phyloP scores from a whole-genome alignment of 2,797 vertebrate genomes.

The Champsocephalus gunnari region DNA sequence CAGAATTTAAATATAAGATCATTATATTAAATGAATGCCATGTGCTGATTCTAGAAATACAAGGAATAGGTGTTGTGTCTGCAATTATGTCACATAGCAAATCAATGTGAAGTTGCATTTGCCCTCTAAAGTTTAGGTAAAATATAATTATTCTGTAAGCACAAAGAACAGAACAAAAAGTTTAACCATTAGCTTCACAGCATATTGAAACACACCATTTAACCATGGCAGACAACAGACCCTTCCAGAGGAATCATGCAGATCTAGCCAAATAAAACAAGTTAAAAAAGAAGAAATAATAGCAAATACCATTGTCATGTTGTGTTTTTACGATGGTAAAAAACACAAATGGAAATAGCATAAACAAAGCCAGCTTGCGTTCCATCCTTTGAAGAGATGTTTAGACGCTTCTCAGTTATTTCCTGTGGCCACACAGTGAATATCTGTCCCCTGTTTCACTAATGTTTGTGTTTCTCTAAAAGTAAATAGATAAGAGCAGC shows the following conservation, averaged over 20 bases:
- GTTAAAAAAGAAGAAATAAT: not conserved
- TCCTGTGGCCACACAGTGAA: conserved; percentile 14
- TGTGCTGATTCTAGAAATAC: no score
- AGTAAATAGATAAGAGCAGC: conserved; percentile 62
- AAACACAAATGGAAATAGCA: conserved; percentile 42
- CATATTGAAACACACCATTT: not conserved
- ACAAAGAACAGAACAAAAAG: no score
- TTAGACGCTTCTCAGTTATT: not conserved
- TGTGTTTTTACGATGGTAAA: conserved; percentile 24
- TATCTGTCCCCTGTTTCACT: not conserved
- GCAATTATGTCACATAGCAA: no score
- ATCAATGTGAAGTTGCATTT: no score
- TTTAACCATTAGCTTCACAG: not conserved
- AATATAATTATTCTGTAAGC: no score
- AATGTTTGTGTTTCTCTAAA: conserved; percentile 54
- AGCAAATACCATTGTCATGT: conserved; percentile 58
- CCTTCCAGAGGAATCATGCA: not conserved
- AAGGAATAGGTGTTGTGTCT: no score
- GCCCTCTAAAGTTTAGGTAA: no score
- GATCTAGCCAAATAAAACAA: not conserved
- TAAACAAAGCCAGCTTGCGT: conserved; percentile 20
- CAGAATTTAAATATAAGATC: no score
- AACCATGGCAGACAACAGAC: not conserved
- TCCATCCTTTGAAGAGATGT: conserved; percentile 56
- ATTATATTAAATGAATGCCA: no score